These are phyloP conservation scores for Tapera naevia DNA, from an alignment of 2,797 vertebrate genomes.

Conservation along the genomic window DNA sequence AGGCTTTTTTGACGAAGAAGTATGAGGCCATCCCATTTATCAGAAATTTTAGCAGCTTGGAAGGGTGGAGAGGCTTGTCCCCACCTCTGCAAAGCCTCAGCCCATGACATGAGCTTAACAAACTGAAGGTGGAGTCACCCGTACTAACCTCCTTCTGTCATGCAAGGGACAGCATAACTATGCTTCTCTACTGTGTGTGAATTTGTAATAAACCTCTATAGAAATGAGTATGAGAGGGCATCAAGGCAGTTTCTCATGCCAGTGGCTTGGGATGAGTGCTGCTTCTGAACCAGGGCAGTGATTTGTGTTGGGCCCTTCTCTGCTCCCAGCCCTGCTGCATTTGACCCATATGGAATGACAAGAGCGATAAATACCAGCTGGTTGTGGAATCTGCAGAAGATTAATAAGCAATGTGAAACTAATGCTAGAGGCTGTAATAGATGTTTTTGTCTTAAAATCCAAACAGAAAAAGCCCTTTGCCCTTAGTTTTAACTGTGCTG, in stretches of 20 bases:
- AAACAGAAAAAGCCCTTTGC: background rate
- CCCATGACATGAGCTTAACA: background rate
- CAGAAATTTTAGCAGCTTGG: background rate
- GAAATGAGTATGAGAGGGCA: background rate
- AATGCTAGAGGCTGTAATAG: background rate
- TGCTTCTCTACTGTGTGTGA: background rate
- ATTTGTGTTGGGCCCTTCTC: background rate
- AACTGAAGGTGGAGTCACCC: background rate
- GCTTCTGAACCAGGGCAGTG: background rate
- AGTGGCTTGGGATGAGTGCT: background rate
- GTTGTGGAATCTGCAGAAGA: background rate
- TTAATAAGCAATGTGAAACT: background rate
- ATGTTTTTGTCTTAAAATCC: background rate
- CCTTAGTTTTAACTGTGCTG: background rate
- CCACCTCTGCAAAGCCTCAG: background rate
- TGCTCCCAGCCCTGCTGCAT: background rate
- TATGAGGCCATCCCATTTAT: background rate
- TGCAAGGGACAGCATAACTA: background rate
- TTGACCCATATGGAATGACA: background rate
- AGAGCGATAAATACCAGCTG: background rate
- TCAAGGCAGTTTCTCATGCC: background rate
- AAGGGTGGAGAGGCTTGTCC: background rate
- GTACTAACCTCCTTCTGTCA: background rate
- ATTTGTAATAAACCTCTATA: background rate
- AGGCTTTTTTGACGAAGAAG: background rate